Evolutionary conservation across 2,888 invertebrate genomes (phyloP), one percentile per base, ranked within the genome.

Genomic region (Epiblema foenella): DNA sequence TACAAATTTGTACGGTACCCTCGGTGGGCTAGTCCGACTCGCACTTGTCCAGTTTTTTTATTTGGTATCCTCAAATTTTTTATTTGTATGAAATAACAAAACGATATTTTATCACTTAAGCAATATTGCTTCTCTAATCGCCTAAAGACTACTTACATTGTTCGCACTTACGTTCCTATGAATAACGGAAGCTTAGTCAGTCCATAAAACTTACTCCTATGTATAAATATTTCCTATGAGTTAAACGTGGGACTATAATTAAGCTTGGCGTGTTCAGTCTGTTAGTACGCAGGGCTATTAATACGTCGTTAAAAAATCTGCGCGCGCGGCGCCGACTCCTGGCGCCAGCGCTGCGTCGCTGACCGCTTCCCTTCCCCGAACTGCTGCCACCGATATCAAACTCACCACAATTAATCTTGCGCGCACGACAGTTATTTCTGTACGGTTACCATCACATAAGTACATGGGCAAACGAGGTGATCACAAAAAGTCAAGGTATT

Each of bases 351-450:
- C 77, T 78, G 83, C 79, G 77, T 76, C 81, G 82, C 75, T 79
- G 83, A 78, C 83, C 82, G 86, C 58, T 63, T 51, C 59, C 57
- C 81, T 92, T 93, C 91, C 90, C 88, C 88, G 91, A 92, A 92
- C 76, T 84, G 77, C 84, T 83, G 84, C 84, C 86, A 81, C 83
- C 84, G 81, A 83, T 87, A 85, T 84, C 82, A 81, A 81, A 83
- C 81, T 80, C 79, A 79, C 82, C 79, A 79, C 76, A 79, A 81
- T 76, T 78, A 70, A 29, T 70, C 42, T 52, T 29, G 29, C 54
- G 24, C 18, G 39, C 15, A 17, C 37, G 18, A 24, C n/a, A 10
- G 29, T 63, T 51, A 49, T 29, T 33, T 11, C 42, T 42, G 42
- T 42, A 46, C n/a, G 12, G 42, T 46, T 46, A 12, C 42, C 15